Percentiles rank a stretch among this genome's conserved stretches.
Evolutionary conservation across 2,888 invertebrate species (phyloP).

Genomic region (Troides helena): DNA sequence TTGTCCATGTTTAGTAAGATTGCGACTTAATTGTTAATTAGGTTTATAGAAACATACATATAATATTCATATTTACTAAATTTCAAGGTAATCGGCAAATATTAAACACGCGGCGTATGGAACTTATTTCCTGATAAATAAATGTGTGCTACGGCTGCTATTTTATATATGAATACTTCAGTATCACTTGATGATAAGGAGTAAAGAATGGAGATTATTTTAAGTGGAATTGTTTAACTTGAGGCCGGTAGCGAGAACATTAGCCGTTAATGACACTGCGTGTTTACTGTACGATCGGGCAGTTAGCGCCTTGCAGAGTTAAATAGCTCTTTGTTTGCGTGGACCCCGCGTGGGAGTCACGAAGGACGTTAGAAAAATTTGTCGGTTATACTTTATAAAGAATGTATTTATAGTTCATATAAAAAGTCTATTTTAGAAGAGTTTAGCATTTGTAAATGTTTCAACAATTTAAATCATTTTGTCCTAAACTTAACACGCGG

Average conservation of each 20-base stretch:
- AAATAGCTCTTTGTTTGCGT: constrained; percentile 52
- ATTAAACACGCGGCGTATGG: neutral
- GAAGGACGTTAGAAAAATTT: constrained; percentile 33
- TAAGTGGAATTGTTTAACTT: constrained; percentile 22
- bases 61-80: neutral
- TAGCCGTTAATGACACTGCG: constrained; percentile 35
- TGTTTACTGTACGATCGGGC: constrained; percentile 56
- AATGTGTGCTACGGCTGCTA: neutral
- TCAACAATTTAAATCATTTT: neutral
- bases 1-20: neutral
- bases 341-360: constrained; percentile 32
- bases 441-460: too few relatives aligned
- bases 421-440: neutral
- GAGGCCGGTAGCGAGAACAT: constrained; percentile 29
- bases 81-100: neutral
- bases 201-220: neutral
- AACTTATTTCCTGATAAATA: neutral
- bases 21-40: neutral
- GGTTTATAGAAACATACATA: neutral
- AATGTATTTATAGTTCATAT: neutral
- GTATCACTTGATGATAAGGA: neutral
- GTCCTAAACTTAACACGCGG: neutral
- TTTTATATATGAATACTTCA: neutral
- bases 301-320: constrained; percentile 54
- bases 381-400: neutral